These are phyloP conservation scores for Nannoperca australis DNA, from an alignment of 2,797 vertebrate genomes.

Conservation along the genomic window DNA sequence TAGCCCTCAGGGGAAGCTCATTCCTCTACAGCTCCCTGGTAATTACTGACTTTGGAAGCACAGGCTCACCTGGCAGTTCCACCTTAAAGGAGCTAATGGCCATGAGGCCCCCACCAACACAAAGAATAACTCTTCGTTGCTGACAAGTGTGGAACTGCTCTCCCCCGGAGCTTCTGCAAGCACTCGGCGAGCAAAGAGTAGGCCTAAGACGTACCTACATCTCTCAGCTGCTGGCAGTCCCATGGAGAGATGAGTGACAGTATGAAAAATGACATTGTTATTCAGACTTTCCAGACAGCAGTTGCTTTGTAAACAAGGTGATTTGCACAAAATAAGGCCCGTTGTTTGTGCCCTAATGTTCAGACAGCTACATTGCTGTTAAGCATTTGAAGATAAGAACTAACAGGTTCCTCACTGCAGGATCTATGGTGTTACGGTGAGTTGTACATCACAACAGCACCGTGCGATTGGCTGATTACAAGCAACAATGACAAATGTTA, in stretches of 20 bases:
- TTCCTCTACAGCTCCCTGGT: conserved; percentile 69
- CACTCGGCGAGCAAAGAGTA: conserved; percentile 49
- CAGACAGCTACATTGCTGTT: conserved; percentile 38
- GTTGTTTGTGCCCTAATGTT: conserved; percentile 55
- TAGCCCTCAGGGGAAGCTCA: conserved; percentile 66
- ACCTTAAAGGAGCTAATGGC: conserved; percentile 77
- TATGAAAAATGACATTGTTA: conserved; percentile 72
- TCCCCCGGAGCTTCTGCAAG: conserved; percentile 53
- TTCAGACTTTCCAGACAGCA: conserved; percentile 64
- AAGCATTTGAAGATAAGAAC: conserved; percentile 44
- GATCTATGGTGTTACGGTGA: conserved; percentile 16
- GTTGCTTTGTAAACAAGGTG: conserved; percentile 73
- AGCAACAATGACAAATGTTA: conserved; percentile 18
- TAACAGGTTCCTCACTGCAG: conserved; percentile 32
- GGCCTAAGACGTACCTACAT: conserved; percentile 41
- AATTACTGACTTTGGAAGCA: conserved; percentile 78
- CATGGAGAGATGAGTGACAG: conserved; percentile 74
- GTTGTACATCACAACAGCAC: conserved; percentile 24
- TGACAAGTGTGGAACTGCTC: conserved; percentile 67
- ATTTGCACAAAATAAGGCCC: conserved; percentile 57
- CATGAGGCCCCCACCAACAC: conserved; percentile 61
- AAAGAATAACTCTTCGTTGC: conserved; percentile 65
- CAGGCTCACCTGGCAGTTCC: conserved; percentile 75
- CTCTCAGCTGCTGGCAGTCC: conserved; percentile 62
- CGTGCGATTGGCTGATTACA: conserved; percentile 25